These are phyloP conservation scores for Marasmarcha lunaedactyla DNA, from an alignment of 2,888 invertebrate species.

Conservation along the genomic window DNA sequence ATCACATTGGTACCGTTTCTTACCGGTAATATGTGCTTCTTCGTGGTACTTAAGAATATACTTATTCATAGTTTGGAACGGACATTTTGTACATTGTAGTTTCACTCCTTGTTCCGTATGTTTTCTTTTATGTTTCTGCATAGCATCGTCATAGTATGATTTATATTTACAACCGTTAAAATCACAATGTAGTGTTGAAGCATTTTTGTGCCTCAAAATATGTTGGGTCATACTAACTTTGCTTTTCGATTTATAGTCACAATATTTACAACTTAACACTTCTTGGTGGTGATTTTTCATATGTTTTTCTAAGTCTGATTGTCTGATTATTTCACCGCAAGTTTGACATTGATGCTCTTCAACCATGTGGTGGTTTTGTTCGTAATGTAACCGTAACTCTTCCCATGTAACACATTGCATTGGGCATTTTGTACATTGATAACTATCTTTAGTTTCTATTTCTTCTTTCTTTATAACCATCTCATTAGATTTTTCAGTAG, in stretches of 20 bases:
- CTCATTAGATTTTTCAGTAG: conserved; percentile 11
- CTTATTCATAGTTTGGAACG: conserved; percentile 59
- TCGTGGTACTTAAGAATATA: conserved; percentile 55
- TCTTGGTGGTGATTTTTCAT: conserved; percentile 35
- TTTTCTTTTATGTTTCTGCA: conserved; percentile 46
- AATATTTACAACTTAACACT: conserved; percentile 38
- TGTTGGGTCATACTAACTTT: conserved; percentile 51
- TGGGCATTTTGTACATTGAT: conserved; percentile 48
- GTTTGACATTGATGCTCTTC: conserved; percentile 48
- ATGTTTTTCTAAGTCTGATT: conserved; percentile 39
- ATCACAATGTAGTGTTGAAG: conserved; percentile 41
- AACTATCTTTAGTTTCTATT: conserved; percentile 29
- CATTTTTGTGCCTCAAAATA: conserved; percentile 47
- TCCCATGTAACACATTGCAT: conserved; percentile 38
- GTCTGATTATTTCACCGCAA: conserved; percentile 41
- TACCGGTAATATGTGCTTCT: conserved; percentile 51
- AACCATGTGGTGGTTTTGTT: conserved; percentile 34
- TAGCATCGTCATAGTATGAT: conserved; percentile 46
- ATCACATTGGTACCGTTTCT: conserved; percentile 45
- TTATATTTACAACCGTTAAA: conserved; percentile 44
- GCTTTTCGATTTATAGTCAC: conserved; percentile 42
- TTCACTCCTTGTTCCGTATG: conserved; percentile 46
- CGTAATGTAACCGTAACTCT: conserved; percentile 38
- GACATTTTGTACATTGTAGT: conserved; percentile 46
- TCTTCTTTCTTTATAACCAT: conserved; percentile 38